These are phyloP conservation scores for Drosophila jambulina DNA, from an alignment of 1,140 invertebrate genomes.

Conservation along the genomic window DNA sequence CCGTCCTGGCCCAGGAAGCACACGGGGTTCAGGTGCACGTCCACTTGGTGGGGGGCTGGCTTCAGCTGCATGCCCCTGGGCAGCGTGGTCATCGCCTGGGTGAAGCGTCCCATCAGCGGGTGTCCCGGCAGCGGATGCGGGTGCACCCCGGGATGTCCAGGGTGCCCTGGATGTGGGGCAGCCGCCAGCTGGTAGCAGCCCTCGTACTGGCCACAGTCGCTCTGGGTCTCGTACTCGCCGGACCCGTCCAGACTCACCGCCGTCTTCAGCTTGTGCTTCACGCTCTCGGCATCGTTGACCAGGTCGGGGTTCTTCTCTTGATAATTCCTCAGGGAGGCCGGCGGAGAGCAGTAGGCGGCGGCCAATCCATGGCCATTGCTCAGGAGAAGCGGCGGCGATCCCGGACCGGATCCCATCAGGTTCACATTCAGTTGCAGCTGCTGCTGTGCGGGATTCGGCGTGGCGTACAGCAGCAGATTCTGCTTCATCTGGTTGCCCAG, in stretches of 20 bases:
- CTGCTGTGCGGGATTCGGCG: conserved; percentile 52
- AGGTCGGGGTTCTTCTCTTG: conserved; percentile 91
- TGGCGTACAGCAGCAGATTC: conserved; percentile 76
- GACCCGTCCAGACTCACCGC: conserved; percentile 85
- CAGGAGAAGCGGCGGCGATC: conserved; percentile 62
- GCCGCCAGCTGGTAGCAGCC: conserved; percentile 82
- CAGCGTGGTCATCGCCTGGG: conserved; percentile 86
- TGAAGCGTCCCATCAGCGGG: conserved; percentile 69
- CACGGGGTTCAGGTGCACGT: conserved; percentile 89
- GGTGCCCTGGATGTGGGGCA: conserved; percentile 32
- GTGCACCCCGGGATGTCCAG: conserved; percentile 23
- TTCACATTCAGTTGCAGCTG: conserved; percentile 77
- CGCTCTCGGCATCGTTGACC: conserved; percentile 90
- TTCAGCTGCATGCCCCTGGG: conserved; percentile 85
- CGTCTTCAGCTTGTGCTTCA: conserved; percentile 88
- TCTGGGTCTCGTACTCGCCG: conserved; percentile 74
- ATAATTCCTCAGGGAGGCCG: conserved; percentile 86
- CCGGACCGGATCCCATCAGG: conserved; percentile 63
- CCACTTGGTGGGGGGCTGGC: conserved; percentile 87
- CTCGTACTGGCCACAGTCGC: conserved; percentile 83
- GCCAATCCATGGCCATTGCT: conserved; percentile 58
- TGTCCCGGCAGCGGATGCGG: conserved; percentile 37
- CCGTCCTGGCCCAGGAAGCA: conserved; percentile 90
- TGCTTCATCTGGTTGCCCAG: conserved; percentile 83
- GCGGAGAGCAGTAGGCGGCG: conserved; percentile 77